phyloP scores from a whole-genome alignment of 2,113 vertebrate genomes.

The Triplophysa dalaica region DNA sequence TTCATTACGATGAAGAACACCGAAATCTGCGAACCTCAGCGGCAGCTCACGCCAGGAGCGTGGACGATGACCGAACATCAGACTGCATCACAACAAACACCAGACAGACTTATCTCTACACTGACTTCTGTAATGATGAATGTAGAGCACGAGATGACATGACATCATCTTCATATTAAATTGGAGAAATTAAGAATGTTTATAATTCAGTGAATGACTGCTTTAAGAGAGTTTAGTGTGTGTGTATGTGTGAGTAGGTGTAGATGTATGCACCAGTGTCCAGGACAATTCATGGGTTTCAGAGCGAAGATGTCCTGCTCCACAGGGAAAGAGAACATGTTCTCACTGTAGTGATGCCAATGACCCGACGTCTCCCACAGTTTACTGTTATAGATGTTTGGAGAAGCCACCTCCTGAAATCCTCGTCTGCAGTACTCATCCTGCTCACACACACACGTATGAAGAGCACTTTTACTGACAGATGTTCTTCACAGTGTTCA shows the following conservation, averaged over 20 bases:
- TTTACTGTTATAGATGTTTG: constrained; percentile 89
- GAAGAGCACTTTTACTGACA: no score
- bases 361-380: constrained; percentile 94
- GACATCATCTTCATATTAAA: no score
- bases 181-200: no score
- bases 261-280: constrained; percentile 83
- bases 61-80: constrained; percentile 91
- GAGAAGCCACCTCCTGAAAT: constrained; percentile 90
- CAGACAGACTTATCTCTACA: no score
- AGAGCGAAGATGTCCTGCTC: constrained; percentile 91
- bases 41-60: constrained; percentile 95
- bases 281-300: constrained; percentile 97
- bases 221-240: no score
- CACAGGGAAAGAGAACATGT: constrained; percentile 91
- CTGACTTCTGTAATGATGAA: no score
- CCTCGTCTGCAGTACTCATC: constrained; percentile 83
- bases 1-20: constrained; percentile 92
- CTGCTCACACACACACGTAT: constrained; percentile 62
- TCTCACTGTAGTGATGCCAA: constrained; percentile 92
- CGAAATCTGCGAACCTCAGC: constrained; percentile 90
- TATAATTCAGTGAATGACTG: no score
- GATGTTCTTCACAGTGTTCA: no score
- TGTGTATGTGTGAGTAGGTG: neutral
- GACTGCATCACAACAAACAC: constrained; percentile 63
- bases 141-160: no score